phyloP scores from a whole-genome alignment of 2,113 vertebrate genomes.

The Tetrao urogallus region DNA sequence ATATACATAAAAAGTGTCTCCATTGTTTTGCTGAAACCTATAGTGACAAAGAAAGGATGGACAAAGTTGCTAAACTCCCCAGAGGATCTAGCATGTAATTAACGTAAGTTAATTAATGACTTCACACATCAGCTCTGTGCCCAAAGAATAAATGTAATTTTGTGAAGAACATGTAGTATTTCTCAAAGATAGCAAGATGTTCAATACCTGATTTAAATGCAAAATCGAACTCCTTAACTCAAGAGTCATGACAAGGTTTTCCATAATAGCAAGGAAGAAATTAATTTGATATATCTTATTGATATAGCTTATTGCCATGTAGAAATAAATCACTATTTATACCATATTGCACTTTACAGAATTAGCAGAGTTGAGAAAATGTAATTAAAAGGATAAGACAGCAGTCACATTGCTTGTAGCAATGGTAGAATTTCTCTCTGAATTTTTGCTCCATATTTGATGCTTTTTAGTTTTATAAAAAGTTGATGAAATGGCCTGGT shows the following conservation, averaged over 20 bases:
- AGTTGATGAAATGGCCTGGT: neutral
- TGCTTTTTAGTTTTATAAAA: neutral
- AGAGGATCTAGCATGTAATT: neutral
- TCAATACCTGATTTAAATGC: neutral
- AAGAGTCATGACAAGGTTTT: neutral
- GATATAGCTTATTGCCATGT: neutral
- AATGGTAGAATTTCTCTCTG: neutral
- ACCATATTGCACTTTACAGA: neutral
- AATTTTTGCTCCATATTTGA: neutral
- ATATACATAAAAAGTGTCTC: neutral
- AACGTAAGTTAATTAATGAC: neutral
- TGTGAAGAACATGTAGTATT: neutral
- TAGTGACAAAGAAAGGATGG: neutral
- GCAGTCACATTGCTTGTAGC: neutral
- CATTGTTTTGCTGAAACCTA: neutral
- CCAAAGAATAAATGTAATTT: neutral
- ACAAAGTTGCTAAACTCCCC: neutral
- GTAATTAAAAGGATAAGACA: neutral
- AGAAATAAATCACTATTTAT: conserved; percentile 33
- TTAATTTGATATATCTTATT: neutral
- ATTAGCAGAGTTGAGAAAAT: neutral
- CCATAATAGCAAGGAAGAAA: neutral
- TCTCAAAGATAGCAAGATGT: neutral
- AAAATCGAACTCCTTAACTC: neutral
- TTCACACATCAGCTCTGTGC: neutral